Evolutionary conservation across 2,113 vertebrate species (phyloP), one percentile per base, ranked within the genome.

Genomic region (Oxyura jamaicensis): DNA sequence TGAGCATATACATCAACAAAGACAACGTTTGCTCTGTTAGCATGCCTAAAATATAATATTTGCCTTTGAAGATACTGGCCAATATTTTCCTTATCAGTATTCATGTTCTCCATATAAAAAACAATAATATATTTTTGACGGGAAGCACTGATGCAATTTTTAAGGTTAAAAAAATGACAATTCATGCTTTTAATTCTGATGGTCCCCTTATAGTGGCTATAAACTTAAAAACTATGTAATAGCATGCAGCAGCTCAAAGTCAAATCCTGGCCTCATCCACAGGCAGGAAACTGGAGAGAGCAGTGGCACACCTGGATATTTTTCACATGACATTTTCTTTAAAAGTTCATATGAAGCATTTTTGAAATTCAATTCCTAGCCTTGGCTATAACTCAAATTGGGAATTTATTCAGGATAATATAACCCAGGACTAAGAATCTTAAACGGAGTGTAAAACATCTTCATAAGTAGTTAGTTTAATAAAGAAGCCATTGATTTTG

Each of bases 151-250:
- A 62, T 25, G 4, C 42, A 36, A 84, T 66, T 83, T 80, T 83
- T 42, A 84, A 69, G 3, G 11, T 77, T 66, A 6, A 76, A 58
- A 56, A 89, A 81, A 77, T 8, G 18, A 26, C 5, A 10, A 13
- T 33, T 83, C 1, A 0, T 26, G 13, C 7, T 66, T 85, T 84
- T 74, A 91, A 33, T 29, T 69, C 50, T 62, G 20, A 48, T 23
- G 11, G 50, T 58, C 26, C 23, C 75, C 33, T 79, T 36, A 44
- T 1, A 7, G 25, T n/a, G 56, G 10, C 60, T 81, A 35, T 26
- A 86, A 42, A 10, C 15, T 8, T 23, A 21, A 33, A 3, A 0
- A 0, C 11, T 50, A 11, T 28, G 28, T 76, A 76, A 76, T 0
- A 91, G 12, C n/a, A 66, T 41, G 39, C 8, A 83, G 55, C 19